phyloP scores from a whole-genome alignment of 2,797 vertebrate species.

The Sparus aurata region DNA sequence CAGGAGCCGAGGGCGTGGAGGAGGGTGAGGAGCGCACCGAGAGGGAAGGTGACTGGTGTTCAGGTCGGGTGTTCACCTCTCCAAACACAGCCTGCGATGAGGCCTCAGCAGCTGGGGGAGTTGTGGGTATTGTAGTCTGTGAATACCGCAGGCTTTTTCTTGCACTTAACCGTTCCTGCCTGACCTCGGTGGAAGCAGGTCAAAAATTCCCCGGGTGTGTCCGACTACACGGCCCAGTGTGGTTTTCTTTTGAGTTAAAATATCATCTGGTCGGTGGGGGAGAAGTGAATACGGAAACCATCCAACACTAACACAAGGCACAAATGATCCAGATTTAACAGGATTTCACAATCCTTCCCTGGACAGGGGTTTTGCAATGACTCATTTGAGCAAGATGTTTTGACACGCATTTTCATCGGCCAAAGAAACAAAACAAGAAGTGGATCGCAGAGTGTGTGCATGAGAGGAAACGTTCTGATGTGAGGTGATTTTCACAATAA shows the following conservation, averaged over 20 bases:
- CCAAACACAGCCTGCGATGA: slow-evolving; percentile 45
- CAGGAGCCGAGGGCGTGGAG: slow-evolving; percentile 43
- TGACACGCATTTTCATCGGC: slow-evolving; percentile 43
- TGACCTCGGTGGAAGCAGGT: slow-evolving; percentile 12
- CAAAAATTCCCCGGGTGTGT: slow-evolving; percentile 49
- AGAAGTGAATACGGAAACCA: not conserved
- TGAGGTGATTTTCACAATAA: not conserved
- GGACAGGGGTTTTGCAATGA: slow-evolving; percentile 51
- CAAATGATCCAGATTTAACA: slow-evolving; percentile 52
- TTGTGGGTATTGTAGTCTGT: slow-evolving; percentile 24
- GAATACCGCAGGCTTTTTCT: not conserved
- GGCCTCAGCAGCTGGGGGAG: slow-evolving; percentile 20
- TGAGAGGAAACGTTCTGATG: not conserved
- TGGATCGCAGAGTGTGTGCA: not conserved
- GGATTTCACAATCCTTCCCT: slow-evolving; percentile 59
- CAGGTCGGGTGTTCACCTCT: slow-evolving; percentile 48
- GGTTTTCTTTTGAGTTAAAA: slow-evolving; percentile 54
- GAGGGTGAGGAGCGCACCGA: slow-evolving; percentile 1
- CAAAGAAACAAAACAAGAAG: slow-evolving; percentile 29
- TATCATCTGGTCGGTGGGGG: slow-evolving; percentile 11
- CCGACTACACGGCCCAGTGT: not conserved
- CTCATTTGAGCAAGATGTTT: slow-evolving; percentile 63
- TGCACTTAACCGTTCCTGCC: not conserved
- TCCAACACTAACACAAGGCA: slow-evolving; percentile 36
- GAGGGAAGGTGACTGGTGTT: slow-evolving; percentile 45